Conservation (phyloP, 1,140 invertebrate genomes). For the Leptopilina clavipes region DNA sequence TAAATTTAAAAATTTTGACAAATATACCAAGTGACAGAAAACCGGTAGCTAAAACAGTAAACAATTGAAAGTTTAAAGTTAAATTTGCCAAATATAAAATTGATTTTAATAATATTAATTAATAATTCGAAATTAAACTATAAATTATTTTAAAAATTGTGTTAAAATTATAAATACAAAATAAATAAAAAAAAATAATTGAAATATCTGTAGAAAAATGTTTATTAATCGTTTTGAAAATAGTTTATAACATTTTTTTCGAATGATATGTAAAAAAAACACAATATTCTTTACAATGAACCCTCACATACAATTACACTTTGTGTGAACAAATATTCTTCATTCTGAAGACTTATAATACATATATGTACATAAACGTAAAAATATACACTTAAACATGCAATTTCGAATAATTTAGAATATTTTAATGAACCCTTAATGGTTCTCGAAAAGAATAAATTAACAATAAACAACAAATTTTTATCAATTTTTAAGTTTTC, state of each 20-base stretch:
- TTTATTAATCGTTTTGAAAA: slow-evolving; percentile 1
- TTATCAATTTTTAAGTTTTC: neutral
- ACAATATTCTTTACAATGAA: neutral
- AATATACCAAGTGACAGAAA: slow-evolving; percentile 6
- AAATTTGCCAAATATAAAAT: neutral
- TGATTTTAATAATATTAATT: too few species aligned
- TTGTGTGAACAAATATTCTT: neutral
- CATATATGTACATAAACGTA: neutral
- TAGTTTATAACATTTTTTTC: neutral
- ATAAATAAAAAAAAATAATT: neutral
- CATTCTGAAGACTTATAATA: neutral
- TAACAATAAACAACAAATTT: neutral
- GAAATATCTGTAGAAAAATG: neutral
- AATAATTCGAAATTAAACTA: too few species aligned
- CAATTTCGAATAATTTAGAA: neutral
- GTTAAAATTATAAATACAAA: neutral
- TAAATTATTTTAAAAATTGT: neutral
- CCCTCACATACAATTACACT: slow-evolving; percentile 2
- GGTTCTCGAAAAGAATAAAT: neutral
- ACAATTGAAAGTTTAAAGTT: neutral
- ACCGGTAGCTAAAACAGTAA: slow-evolving; percentile 18
- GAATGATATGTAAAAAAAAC: slow-evolving; percentile 15
- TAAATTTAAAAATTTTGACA: slow-evolving; percentile 32
- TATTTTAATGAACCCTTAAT: neutral
- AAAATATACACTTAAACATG: neutral